These are phyloP conservation scores for Patagioenas fasciata DNA, from an alignment of 2,113 vertebrate species.

Conservation along the genomic window DNA sequence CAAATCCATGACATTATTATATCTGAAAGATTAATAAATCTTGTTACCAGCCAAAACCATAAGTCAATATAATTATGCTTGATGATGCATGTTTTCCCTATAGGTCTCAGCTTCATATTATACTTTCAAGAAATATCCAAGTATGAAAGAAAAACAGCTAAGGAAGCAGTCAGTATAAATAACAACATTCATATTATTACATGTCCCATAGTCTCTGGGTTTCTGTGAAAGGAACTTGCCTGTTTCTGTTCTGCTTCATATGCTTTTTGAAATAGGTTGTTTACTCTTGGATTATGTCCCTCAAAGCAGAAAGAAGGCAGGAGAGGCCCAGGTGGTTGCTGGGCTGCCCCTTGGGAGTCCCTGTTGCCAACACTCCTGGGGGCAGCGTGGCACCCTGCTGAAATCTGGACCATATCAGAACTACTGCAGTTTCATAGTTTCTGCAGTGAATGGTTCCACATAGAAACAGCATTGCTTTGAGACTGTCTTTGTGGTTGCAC, in stretches of 20 bases:
- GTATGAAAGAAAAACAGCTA: slow-evolving; percentile 2
- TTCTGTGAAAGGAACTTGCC: background rate
- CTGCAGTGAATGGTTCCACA: background rate
- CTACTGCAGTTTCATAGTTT: background rate
- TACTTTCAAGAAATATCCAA: slow-evolving; percentile 68
- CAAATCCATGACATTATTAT: slow-evolving; percentile 76
- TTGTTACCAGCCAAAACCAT: slow-evolving; percentile 68
- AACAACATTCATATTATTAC: background rate
- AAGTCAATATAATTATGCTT: slow-evolving; percentile 77
- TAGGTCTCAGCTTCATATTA: slow-evolving; percentile 27
- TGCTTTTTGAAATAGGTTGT: background rate
- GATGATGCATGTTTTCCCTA: slow-evolving; percentile 71
- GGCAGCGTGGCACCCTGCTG: background rate
- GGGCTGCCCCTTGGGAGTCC: background rate
- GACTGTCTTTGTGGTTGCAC: rapidly evolving
- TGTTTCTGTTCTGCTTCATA: background rate
- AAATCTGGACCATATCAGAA: background rate
- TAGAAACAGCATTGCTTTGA: background rate
- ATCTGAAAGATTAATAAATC: slow-evolving; percentile 76
- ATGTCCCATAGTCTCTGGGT: background rate
- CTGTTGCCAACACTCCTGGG: rapidly evolving
- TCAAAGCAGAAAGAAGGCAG: rapidly evolving
- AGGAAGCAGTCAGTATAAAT: background rate
- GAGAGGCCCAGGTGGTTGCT: background rate
- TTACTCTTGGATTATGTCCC: background rate